Evolutionary conservation across 1,140 invertebrate genomes (phyloP).

Genomic region (Aporrectodea caliginosa): DNA sequence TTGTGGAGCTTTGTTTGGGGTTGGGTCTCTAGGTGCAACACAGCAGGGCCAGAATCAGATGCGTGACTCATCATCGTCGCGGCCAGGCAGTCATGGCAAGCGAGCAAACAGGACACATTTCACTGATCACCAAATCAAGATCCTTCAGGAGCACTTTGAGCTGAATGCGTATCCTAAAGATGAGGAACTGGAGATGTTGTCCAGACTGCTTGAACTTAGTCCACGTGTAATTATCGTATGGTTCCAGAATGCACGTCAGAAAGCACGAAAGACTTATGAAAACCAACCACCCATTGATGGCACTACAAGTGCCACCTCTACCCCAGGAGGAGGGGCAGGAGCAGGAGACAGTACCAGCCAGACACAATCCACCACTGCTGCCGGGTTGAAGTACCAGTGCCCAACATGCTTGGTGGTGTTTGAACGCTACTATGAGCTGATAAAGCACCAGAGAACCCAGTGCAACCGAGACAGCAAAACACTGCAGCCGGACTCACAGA

Average conservation of each 20-base stretch:
- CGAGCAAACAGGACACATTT: slow-evolving; percentile 96
- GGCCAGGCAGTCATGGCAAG: slow-evolving; percentile 67
- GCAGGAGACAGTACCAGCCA: no score
- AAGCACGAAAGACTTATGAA: slow-evolving; percentile 71
- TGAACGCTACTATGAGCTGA: slow-evolving; percentile 96
- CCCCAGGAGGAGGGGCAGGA: no score
- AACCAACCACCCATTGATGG: slow-evolving; percentile 58
- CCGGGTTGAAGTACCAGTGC: slow-evolving; percentile 95
- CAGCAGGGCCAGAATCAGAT: no score
- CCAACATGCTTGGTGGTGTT: slow-evolving; percentile 97
- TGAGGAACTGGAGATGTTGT: slow-evolving; percentile 96
- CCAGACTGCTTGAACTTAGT: slow-evolving; percentile 84
- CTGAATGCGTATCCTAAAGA: slow-evolving; percentile 99
- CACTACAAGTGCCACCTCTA: no score
- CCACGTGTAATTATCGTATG: slow-evolving; percentile 92
- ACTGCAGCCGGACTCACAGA: not conserved
- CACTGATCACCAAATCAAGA: slow-evolving; percentile 96
- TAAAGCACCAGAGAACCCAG: slow-evolving; percentile 96
- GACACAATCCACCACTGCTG: no score
- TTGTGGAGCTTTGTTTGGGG: no score
- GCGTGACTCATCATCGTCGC: not conserved
- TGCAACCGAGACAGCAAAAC: slow-evolving; percentile 63
- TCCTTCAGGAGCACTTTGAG: slow-evolving; percentile 98
- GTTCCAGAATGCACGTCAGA: slow-evolving; percentile 98
- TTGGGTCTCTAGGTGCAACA: no score